These are phyloP conservation scores for Balanococcus diminutus DNA, from an alignment of 2,888 invertebrate species.

Conservation along the genomic window DNA sequence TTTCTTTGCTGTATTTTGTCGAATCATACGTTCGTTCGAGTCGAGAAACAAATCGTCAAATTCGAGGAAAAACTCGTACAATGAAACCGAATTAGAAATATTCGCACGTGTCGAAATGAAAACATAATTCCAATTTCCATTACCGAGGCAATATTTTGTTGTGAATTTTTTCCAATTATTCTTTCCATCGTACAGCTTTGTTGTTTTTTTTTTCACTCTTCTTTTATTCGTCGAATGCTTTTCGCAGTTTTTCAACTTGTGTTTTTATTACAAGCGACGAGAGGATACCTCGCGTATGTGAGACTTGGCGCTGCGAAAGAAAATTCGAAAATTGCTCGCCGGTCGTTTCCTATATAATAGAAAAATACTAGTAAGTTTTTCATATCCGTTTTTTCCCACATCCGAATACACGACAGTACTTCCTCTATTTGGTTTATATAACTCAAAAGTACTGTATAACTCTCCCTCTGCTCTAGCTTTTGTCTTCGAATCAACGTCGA, in stretches of 20 bases:
- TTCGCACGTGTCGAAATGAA: conserved; percentile 16
- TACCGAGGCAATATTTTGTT: conserved; percentile 17
- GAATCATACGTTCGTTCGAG: background rate
- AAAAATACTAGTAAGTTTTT: conserved; percentile 32
- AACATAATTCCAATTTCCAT: conserved; percentile 23
- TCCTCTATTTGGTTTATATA: background rate
- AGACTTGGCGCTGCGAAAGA: background rate
- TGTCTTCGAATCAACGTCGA: background rate
- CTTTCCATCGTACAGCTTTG: conserved; percentile 4
- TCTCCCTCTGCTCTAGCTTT: no score
- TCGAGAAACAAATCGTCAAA: background rate
- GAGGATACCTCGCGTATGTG: background rate
- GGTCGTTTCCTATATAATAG: conserved; percentile 10
- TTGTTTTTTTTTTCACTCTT: background rate
- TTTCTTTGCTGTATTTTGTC: no score
- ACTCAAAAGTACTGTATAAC: background rate
- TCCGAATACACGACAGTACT: conserved; percentile 18
- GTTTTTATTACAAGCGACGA: background rate
- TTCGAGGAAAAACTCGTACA: background rate
- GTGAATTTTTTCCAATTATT: conserved; percentile 39
- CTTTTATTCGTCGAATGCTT: background rate
- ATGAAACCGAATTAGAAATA: background rate
- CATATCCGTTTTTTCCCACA: conserved; percentile 24
- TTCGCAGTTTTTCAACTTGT: conserved; percentile 19
- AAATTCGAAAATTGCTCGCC: conserved; percentile 9